Evolutionary conservation across 1,140 invertebrate genomes (phyloP).

Genomic region (Zelostemma sp.): DNA sequence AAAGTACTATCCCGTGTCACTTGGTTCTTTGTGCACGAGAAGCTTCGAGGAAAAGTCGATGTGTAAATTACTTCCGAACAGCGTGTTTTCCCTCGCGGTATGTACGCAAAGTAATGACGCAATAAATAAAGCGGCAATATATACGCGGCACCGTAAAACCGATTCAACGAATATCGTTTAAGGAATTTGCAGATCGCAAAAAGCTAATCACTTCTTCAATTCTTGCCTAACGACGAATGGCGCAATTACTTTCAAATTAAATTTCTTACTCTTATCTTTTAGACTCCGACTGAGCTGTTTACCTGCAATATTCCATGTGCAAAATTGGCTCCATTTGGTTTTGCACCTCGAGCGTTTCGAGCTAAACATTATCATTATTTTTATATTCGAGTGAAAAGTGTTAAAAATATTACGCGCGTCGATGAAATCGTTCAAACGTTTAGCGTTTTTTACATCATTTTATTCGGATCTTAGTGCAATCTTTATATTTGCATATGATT

Average conservation of each 20-base stretch:
- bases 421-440: too few relatives aligned
- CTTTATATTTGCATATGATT: neutral
- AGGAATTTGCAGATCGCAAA: neutral
- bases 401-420: too few relatives aligned
- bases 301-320: too few relatives aligned
- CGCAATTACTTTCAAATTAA: conserved; percentile 1
- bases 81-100: conserved; percentile 20
- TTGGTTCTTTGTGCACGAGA: conserved; percentile 21
- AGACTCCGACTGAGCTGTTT: too few relatives aligned
- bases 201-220: neutral
- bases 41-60: conserved; percentile 25
- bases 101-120: conserved; percentile 26
- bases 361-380: too few relatives aligned
- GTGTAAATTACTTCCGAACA: conserved; percentile 45
- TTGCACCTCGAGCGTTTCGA: too few relatives aligned
- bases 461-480: neutral
- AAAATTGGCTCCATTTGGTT: too few relatives aligned
- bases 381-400: too few relatives aligned
- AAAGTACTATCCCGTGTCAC: conserved; percentile 47
- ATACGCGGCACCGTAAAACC: neutral
- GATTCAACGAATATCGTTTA: neutral
- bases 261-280: neutral
- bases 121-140: conserved; percentile 14
- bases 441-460: too few relatives aligned
- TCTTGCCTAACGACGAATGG: neutral